Conservation (phyloP, 2,888 invertebrate genomes). For the Eumacrocentrus americanus region DNA sequence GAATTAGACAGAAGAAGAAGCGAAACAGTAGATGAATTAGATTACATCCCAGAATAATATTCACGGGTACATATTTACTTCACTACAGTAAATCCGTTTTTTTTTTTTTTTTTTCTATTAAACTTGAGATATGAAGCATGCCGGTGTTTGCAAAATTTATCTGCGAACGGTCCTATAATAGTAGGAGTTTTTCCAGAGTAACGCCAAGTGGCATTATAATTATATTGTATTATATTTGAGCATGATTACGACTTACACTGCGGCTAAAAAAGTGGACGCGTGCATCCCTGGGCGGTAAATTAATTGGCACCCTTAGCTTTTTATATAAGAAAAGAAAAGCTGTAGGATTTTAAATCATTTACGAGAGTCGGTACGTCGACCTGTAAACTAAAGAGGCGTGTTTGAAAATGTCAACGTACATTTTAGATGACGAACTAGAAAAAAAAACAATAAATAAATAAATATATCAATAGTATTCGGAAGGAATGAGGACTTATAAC, state of each 20-base stretch:
- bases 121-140: background rate
- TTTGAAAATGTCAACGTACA: conserved; percentile 20
- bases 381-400: conserved; percentile 44
- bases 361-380: conserved; percentile 20
- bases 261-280: conserved; percentile 5
- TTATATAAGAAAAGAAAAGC: background rate
- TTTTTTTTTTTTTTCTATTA: background rate
- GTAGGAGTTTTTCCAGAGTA: background rate
- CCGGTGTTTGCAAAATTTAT: background rate
- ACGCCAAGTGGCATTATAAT: background rate
- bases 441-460: conserved; percentile 11
- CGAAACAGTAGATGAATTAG: background rate
- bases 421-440: conserved; percentile 6
- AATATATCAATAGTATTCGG: conserved; percentile 21
- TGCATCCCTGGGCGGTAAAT: background rate
- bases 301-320: background rate
- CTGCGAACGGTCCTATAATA: conserved; percentile 16
- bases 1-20: background rate
- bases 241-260: conserved; percentile 26
- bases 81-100: too few species aligned
- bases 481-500: conserved; percentile 24
- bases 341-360: background rate
- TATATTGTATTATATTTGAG: conserved; percentile 16
- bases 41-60: background rate
- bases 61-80: too few species aligned